Evolutionary conservation across 1,140 invertebrate genomes (phyloP).

Genomic region (Magallana ariakensis): DNA sequence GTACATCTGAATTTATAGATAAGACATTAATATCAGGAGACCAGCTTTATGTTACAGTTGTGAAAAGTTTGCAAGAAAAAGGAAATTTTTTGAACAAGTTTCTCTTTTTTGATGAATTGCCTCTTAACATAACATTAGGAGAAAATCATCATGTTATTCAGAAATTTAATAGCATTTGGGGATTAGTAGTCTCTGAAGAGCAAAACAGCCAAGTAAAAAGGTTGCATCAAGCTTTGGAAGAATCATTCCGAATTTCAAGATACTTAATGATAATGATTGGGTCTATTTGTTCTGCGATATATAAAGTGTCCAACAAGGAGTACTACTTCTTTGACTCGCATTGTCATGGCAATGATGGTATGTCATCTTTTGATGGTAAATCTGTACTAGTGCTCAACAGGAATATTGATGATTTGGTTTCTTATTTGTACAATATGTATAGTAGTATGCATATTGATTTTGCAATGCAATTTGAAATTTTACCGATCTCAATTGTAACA

Average conservation of each 20-base stretch:
- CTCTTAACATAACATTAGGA: too few relatives aligned
- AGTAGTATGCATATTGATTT: neutral
- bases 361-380: constrained; percentile 12
- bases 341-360: constrained; percentile 28
- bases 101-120: constrained; percentile 46
- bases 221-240: neutral
- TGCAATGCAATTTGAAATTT: constrained; percentile 39
- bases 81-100: constrained; percentile 2
- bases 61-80: neutral
- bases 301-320: neutral
- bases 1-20: constrained; percentile 20
- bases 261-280: constrained; percentile 44
- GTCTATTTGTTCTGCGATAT: constrained; percentile 38
- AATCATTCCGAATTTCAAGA: neutral
- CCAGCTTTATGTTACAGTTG: constrained; percentile 13
- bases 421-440: constrained; percentile 30
- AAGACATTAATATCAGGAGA: constrained; percentile 43
- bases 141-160: too few relatives aligned
- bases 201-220: neutral
- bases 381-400: neutral
- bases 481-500: neutral
- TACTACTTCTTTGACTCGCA: constrained; percentile 47
- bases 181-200: neutral
- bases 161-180: too few relatives aligned
- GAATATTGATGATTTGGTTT: neutral